A percentile compares a stretch with the other conserved stretches of the same genome.
Conservation (phyloP, 2,113 vertebrate species). For the Oxygymnocypris stewartii region DNA sequence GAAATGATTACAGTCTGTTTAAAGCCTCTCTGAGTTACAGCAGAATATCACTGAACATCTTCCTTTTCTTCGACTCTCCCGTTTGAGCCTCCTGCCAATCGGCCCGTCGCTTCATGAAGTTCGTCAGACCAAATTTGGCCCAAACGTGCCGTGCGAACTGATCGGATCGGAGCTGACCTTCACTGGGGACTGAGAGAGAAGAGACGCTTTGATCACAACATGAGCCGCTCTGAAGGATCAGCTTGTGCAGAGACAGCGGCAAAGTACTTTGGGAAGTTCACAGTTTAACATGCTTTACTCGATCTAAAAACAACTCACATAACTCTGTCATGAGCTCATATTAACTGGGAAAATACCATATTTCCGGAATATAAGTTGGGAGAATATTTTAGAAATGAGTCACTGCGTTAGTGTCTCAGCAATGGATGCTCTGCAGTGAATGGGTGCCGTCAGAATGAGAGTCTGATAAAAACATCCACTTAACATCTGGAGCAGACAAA, state of each 20-base stretch:
- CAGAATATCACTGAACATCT: slow-evolving; percentile 80
- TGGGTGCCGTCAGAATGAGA: neutral
- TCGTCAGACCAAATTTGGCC: slow-evolving; percentile 81
- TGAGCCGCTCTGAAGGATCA: neutral
- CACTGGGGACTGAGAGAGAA: slow-evolving; percentile 72
- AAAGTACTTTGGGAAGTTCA: too few relatives aligned
- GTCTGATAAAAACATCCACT: too few relatives aligned
- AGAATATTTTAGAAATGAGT: too few relatives aligned
- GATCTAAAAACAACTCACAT: neutral
- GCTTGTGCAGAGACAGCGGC: too few relatives aligned
- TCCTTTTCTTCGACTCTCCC: slow-evolving; percentile 79
- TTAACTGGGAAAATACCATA: neutral
- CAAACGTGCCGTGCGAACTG: slow-evolving; percentile 85
- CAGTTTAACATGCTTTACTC: too few relatives aligned
- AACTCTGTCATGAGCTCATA: neutral
- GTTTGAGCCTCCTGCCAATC: slow-evolving; percentile 84
- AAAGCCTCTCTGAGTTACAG: slow-evolving; percentile 48
- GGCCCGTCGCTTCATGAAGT: slow-evolving; percentile 77
- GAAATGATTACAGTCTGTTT: slow-evolving; percentile 7
- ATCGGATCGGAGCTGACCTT: slow-evolving; percentile 77
- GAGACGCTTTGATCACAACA: neutral
- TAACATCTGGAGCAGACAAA: too few relatives aligned
- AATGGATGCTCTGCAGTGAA: neutral
- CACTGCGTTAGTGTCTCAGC: too few relatives aligned
- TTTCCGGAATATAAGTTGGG: neutral